A percentile compares a stretch with the other conserved stretches of the same genome.
These are phyloP conservation scores for Saxicola maurus DNA, from an alignment of 2,797 vertebrate genomes.

Conservation along the genomic window DNA sequence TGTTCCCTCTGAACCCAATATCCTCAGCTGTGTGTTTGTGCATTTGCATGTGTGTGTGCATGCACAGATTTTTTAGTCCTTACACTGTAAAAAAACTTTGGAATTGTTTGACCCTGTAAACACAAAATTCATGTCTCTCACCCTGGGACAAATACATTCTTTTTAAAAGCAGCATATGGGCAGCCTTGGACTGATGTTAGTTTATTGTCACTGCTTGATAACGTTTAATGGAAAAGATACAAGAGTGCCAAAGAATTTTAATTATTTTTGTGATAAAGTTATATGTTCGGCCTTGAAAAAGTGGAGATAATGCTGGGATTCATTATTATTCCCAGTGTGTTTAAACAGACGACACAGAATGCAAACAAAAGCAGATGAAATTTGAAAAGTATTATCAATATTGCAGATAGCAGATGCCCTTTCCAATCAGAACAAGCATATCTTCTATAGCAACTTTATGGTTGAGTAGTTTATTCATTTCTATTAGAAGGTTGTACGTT, in stretches of 20 bases:
- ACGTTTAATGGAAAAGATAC: conserved; percentile 99
- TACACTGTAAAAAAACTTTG: conserved; percentile 69
- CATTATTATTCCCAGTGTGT: conserved; percentile 99
- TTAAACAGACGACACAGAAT: conserved; percentile 99
- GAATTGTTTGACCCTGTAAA: conserved; percentile 75
- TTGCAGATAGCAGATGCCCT: conserved; percentile 99
- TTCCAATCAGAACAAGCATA: conserved; percentile 99
- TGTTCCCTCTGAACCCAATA: conserved; percentile 46
- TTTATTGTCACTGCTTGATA: conserved; percentile 95
- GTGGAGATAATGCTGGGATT: conserved; percentile 98
- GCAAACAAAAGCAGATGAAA: conserved; percentile 99
- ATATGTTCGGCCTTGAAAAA: conserved; percentile 99
- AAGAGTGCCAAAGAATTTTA: conserved; percentile 97
- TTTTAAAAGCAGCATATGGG: conserved; percentile 86
- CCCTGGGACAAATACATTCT: conserved; percentile 78
- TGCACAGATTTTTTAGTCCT: conserved; percentile 67
- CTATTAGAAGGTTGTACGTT: conserved; percentile 97
- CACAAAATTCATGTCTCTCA: conserved; percentile 77
- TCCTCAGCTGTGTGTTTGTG: conserved; percentile 4
- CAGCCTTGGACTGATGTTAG: conserved; percentile 89
- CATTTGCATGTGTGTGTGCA: conserved; percentile 25
- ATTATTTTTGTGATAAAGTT: conserved; percentile 99
- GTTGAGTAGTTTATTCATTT: conserved; percentile 99
- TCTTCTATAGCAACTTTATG: conserved; percentile 98
- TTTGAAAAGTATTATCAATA: conserved; percentile 99